A percentile compares a stretch with the other conserved stretches of the same genome.
Conservation (phyloP, 2,113 vertebrate species). For the Tragelaphus scriptus region DNA sequence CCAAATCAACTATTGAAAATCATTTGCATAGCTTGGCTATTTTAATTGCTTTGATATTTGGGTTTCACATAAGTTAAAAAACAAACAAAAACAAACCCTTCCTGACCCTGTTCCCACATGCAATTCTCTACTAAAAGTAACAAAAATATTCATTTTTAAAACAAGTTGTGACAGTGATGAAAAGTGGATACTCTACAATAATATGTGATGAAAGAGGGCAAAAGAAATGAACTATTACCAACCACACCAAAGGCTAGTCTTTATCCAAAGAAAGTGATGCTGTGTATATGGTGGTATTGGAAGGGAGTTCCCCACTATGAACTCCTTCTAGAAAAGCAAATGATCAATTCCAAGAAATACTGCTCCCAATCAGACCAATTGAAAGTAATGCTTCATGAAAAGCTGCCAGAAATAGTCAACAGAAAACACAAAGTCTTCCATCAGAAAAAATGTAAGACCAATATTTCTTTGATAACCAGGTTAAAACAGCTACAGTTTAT, state of each 20-base stretch:
- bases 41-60: not conserved
- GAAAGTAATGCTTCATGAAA: not conserved
- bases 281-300: not conserved
- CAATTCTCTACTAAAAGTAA: not conserved
- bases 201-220: not conserved
- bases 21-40: not conserved
- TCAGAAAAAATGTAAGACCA: not conserved
- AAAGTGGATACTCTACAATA: not conserved
- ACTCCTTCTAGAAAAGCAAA: not conserved
- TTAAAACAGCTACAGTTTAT: not conserved
- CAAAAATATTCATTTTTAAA: not conserved
- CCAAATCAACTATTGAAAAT: not conserved
- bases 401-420: not conserved
- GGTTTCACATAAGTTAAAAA: not conserved
- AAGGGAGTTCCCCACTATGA: not conserved
- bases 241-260: not conserved
- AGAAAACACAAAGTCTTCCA: not conserved
- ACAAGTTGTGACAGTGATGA: not conserved
- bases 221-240: not conserved
- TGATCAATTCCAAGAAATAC: not conserved
- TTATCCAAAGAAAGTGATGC: not conserved
- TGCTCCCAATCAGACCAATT: not conserved
- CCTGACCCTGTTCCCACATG: not conserved
- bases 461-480: not conserved
- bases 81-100: not conserved